Percentiles rank a stretch among this genome's conserved stretches.
phyloP scores from a whole-genome alignment of 2,113 vertebrate genomes.

The Eupsittula cactorum region DNA sequence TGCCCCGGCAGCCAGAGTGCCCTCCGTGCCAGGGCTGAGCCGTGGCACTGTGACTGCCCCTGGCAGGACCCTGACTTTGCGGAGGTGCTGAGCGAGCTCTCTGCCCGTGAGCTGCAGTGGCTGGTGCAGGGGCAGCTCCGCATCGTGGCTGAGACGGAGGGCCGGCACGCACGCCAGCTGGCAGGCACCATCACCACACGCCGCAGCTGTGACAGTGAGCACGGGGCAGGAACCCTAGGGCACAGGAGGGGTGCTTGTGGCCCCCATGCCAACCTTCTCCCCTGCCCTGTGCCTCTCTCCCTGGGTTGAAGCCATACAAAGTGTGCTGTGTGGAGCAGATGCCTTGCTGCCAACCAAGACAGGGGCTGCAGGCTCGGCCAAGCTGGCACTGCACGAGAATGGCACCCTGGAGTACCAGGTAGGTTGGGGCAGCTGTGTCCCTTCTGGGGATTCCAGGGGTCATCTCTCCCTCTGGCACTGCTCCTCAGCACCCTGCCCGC shows the following conservation, averaged over 20 bases:
- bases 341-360: slow-evolving; percentile 87
- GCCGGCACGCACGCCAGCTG: slow-evolving; percentile 72
- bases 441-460: fast-evolving
- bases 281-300: background rate
- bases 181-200: slow-evolving; percentile 86
- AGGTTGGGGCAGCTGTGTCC: background rate
- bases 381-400: slow-evolving; percentile 87
- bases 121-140: slow-evolving; percentile 89
- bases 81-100: slow-evolving; percentile 89
- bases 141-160: slow-evolving; percentile 82
- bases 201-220: slow-evolving; percentile 94
- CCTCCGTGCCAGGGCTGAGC: background rate
- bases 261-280: background rate
- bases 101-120: slow-evolving; percentile 88
- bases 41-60: background rate
- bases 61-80: slow-evolving; percentile 89
- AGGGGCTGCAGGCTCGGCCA: slow-evolving; percentile 88
- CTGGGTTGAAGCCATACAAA: slow-evolving; percentile 84
- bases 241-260: background rate
- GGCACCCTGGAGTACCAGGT: slow-evolving; percentile 94
- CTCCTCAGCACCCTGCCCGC: background rate
- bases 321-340: slow-evolving; percentile 90
- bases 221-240: background rate
- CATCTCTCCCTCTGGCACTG: background rate
- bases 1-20: fast-evolving